Conservation (phyloP, 2,113 vertebrate genomes). For the Peromyscus californicus region DNA sequence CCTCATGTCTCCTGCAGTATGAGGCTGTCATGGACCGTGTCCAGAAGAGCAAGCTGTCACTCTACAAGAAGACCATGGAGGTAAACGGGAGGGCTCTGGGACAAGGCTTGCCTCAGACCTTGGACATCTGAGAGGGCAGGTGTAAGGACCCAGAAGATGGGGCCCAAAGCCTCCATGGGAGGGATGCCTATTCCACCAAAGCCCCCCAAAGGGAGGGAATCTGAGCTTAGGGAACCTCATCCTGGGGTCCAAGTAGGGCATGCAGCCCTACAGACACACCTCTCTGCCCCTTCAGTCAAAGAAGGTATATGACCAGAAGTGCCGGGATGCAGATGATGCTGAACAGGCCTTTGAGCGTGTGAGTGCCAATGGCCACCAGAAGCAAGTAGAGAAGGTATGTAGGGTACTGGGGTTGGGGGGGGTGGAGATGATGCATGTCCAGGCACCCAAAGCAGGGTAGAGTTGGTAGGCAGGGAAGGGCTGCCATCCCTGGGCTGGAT, state of each 20-base stretch:
- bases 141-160: not conserved
- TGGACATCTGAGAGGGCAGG: not conserved
- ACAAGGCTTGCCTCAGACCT: not conserved
- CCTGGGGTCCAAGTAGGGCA: not conserved
- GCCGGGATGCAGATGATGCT: constrained; percentile 94
- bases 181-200: not conserved
- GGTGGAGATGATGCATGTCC: not conserved
- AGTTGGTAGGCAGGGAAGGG: accelerated
- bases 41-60: constrained; percentile 94
- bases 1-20: constrained; percentile 88
- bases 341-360: constrained; percentile 90
- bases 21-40: constrained; percentile 94
- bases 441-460: not conserved
- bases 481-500: not conserved
- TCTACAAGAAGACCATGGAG: constrained; percentile 95
- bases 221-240: not conserved
- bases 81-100: constrained; percentile 84
- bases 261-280: accelerated
- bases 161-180: not conserved
- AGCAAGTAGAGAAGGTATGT: constrained; percentile 95
- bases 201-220: not conserved
- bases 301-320: constrained; percentile 94
- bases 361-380: constrained; percentile 89
- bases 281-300: constrained; percentile 89
- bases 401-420: no score